These are phyloP conservation scores for Mongoloraphidia duomilia DNA, from an alignment of 2,888 invertebrate genomes.

Conservation along the genomic window DNA sequence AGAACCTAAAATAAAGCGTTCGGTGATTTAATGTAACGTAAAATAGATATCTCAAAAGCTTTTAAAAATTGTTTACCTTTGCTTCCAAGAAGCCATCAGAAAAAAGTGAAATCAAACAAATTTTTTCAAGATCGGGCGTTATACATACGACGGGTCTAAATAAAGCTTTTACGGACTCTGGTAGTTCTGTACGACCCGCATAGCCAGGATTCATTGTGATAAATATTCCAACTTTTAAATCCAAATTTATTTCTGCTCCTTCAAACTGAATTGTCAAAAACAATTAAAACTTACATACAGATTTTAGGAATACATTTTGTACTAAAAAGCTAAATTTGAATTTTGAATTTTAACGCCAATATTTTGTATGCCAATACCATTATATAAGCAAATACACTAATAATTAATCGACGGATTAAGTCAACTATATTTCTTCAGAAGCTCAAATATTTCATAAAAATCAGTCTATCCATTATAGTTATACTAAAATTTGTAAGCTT, in stretches of 20 bases:
- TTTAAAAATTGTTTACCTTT: constrained; percentile 41
- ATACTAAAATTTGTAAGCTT: constrained; percentile 17
- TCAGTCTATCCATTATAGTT: too few species aligned
- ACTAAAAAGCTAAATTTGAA: too few species aligned
- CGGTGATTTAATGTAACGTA: neutral
- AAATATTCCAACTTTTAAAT: constrained; percentile 79
- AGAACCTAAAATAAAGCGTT: constrained; percentile 36
- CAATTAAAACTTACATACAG: too few species aligned
- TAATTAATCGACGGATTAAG: too few species aligned
- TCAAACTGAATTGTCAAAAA: constrained; percentile 47
- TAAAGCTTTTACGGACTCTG: constrained; percentile 81
- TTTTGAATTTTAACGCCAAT: too few species aligned
- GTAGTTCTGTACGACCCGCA: constrained; percentile 80
- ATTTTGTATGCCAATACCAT: too few species aligned
- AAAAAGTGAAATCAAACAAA: constrained; percentile 82
- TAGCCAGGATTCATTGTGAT: constrained; percentile 95
- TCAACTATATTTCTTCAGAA: too few species aligned
- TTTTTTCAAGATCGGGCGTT: constrained; percentile 80
- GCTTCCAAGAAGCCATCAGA: constrained; percentile 85
- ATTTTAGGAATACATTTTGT: too few species aligned
- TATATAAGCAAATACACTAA: too few species aligned
- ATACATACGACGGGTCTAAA: constrained; percentile 89
- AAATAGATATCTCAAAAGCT: neutral
- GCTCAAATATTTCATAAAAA: too few species aligned
- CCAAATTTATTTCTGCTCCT: constrained; percentile 66